A percentile compares a stretch with the other conserved stretches of the same genome.
Evolutionary conservation across 2,888 invertebrate genomes (phyloP).

Genomic region (Athalia cordata): DNA sequence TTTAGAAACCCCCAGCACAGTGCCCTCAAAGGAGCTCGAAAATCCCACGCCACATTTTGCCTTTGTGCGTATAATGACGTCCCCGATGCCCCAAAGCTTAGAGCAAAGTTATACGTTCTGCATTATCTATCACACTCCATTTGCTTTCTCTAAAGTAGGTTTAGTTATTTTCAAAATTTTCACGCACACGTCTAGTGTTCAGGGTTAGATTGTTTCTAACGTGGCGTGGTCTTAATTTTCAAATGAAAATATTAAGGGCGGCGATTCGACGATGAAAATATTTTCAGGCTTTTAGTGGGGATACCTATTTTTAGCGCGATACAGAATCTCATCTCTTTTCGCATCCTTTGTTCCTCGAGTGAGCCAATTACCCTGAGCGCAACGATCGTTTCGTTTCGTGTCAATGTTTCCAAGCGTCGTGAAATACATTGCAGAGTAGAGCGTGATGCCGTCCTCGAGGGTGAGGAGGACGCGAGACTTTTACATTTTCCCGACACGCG

Average conservation of each 20-base stretch:
- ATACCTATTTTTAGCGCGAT: not conserved
- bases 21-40: not conserved
- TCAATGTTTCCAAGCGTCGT: not conserved
- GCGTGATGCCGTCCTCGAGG: not conserved
- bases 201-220: not conserved
- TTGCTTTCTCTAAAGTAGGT: not conserved
- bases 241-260: not conserved
- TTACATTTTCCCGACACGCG: constrained; percentile 10
- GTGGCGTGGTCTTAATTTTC: not conserved
- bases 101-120: constrained; percentile 20
- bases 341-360: constrained; percentile 26
- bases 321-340: constrained; percentile 31
- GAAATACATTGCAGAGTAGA: not conserved
- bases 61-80: constrained; percentile 18
- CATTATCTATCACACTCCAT: constrained; percentile 27
- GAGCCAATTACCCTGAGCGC: constrained; percentile 3
- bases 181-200: not conserved
- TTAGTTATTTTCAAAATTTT: not conserved
- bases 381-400: constrained; percentile 4
- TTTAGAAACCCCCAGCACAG: constrained; percentile 23
- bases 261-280: no score
- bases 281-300: no score
- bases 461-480: constrained; percentile 1
- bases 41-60: constrained; percentile 18
- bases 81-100: constrained; percentile 2